These are phyloP conservation scores for Candidula unifasciata DNA, from an alignment of 2,888 invertebrate species.

Conservation along the genomic window DNA sequence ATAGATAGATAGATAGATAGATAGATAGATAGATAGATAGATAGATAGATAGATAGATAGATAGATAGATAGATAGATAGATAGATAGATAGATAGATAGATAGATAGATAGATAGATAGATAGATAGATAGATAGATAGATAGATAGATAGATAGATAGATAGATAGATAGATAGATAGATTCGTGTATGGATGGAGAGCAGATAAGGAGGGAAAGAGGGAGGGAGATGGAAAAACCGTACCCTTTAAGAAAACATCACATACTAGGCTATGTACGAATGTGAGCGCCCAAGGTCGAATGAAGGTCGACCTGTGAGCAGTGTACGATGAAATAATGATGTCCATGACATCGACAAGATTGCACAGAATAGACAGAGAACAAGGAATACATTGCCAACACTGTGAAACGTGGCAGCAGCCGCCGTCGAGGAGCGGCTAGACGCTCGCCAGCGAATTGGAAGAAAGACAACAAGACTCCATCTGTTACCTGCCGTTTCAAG, in stretches of 20 bases:
- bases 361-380: not conserved
- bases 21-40: too few relatives aligned
- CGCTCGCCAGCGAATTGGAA: too few relatives aligned
- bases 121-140: not conserved
- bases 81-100: not conserved
- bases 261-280: not conserved
- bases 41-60: too few relatives aligned
- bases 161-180: conserved; percentile 12
- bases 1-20: too few relatives aligned
- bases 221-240: not conserved
- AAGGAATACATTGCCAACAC: too few relatives aligned
- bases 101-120: not conserved
- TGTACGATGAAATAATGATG: too few relatives aligned
- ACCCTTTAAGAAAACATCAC: too few relatives aligned
- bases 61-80: not conserved
- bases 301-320: not conserved
- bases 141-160: conserved; percentile 6
- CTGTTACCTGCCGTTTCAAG: too few relatives aligned
- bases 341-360: not conserved
- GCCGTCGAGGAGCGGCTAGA: too few relatives aligned
- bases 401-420: too few relatives aligned
- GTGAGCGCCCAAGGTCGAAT: not conserved
- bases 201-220: not conserved
- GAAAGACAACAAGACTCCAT: too few relatives aligned
- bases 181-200: not conserved